Percentiles rank a stretch among this genome's conserved stretches.
Evolutionary conservation across 2,113 vertebrate species (phyloP).

Genomic region (Chlamydotis undulata): DNA sequence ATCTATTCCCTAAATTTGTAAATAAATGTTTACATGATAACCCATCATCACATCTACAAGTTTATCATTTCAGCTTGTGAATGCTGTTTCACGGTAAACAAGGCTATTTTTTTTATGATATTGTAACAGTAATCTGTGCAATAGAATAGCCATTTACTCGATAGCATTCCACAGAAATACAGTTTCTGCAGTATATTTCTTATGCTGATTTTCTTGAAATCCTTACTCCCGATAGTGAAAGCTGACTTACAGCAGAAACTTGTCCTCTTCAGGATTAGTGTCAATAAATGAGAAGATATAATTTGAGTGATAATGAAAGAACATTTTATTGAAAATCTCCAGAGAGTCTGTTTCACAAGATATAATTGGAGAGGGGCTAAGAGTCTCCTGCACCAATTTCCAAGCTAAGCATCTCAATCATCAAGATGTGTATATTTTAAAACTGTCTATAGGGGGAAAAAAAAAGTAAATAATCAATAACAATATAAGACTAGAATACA

Average conservation of each 20-base stretch:
- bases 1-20: conserved; percentile 1
- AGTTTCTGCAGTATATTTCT: background rate
- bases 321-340: conserved; percentile 59
- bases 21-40: background rate
- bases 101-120: background rate
- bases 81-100: background rate
- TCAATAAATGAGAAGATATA: conserved; percentile 40
- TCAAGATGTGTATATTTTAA: conserved; percentile 26
- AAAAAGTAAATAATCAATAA: conserved; percentile 42
- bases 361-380: conserved; percentile 56
- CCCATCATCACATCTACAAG: background rate
- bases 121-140: background rate
- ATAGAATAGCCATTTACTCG: background rate
- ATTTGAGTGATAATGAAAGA: conserved; percentile 66
- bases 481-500: background rate
- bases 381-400: conserved; percentile 44
- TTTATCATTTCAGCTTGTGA: background rate
- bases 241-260: conserved; percentile 7
- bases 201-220: background rate
- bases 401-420: conserved; percentile 44
- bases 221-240: background rate
- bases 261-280: conserved; percentile 9
- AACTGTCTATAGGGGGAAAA: background rate
- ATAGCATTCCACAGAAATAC: background rate
- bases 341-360: conserved; percentile 20